These are phyloP conservation scores for Hesperophylax magnus DNA, from an alignment of 1,140 invertebrate species.

Conservation along the genomic window DNA sequence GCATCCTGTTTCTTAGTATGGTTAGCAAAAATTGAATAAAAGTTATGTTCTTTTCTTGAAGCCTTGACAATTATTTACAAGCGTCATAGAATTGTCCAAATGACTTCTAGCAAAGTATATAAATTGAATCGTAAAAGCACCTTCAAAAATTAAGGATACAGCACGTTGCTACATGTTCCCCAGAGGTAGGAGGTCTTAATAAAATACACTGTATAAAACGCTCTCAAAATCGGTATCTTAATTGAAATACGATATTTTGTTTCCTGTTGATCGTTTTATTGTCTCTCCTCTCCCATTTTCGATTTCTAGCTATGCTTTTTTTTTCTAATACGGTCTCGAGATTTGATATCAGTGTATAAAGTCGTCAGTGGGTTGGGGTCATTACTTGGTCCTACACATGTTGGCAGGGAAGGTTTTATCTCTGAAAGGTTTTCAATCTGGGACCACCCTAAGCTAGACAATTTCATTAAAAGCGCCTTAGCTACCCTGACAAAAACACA, in stretches of 20 bases:
- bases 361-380: slow-evolving; percentile 20
- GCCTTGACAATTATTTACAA: too few relatives aligned
- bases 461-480: slow-evolving; percentile 35
- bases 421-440: background rate
- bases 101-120: too few relatives aligned
- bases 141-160: background rate
- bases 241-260: slow-evolving; percentile 39
- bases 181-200: slow-evolving; percentile 23
- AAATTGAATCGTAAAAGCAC: background rate
- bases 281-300: background rate
- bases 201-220: slow-evolving; percentile 18
- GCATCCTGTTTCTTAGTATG: too few relatives aligned
- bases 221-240: slow-evolving; percentile 25
- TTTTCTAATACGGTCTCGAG: background rate
- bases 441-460: slow-evolving; percentile 36
- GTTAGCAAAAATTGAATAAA: too few relatives aligned
- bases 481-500: background rate
- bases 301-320: slow-evolving; percentile 3
- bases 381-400: slow-evolving; percentile 38
- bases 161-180: background rate
- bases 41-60: too few relatives aligned
- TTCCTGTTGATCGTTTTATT: slow-evolving; percentile 27
- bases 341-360: background rate
- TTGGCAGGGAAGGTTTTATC: slow-evolving; percentile 20
- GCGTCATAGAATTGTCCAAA: too few relatives aligned